phyloP scores from a whole-genome alignment of 2,113 vertebrate species.

The Brachyhypopomus gauderio region DNA sequence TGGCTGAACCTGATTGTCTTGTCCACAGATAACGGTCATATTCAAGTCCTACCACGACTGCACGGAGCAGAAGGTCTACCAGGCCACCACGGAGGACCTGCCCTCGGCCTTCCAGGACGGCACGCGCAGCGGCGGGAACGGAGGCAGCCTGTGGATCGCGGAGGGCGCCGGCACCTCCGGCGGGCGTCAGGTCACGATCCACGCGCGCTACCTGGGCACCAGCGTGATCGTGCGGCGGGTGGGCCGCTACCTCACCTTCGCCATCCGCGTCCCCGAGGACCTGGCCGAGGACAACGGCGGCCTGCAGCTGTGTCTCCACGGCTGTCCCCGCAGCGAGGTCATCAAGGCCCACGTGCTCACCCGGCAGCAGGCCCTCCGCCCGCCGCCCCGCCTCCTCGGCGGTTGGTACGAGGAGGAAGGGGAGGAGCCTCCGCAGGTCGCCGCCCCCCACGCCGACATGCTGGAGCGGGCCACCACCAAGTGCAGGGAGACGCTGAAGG shows the following conservation, averaged over 20 bases:
- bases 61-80: slow-evolving; percentile 83
- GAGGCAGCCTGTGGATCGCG: slow-evolving; percentile 72
- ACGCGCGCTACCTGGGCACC: slow-evolving; percentile 78
- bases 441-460: slow-evolving; percentile 71
- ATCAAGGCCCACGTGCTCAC: slow-evolving; percentile 80
- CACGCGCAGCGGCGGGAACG: slow-evolving; percentile 72
- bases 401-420: slow-evolving; percentile 60
- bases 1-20: neutral
- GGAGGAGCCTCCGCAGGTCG: slow-evolving; percentile 45
- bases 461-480: slow-evolving; percentile 77
- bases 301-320: slow-evolving; percentile 82
- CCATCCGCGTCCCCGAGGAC: slow-evolving; percentile 81
- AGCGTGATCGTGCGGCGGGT: slow-evolving; percentile 80
- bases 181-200: slow-evolving; percentile 76
- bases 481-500: slow-evolving; percentile 78
- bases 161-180: slow-evolving; percentile 68
- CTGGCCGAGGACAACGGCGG: slow-evolving; percentile 72
- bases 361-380: slow-evolving; percentile 63
- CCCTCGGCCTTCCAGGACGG: slow-evolving; percentile 80
- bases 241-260: slow-evolving; percentile 83
- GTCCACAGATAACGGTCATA: slow-evolving; percentile 79
- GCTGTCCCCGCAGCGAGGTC: slow-evolving; percentile 80
- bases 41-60: slow-evolving; percentile 80
- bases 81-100: slow-evolving; percentile 80
- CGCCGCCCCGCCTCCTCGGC: slow-evolving; percentile 50